A percentile compares a stretch with the other conserved stretches of the same genome.
Conservation (phyloP, 2,113 vertebrate genomes). For the Phylloscopus whistleri region DNA sequence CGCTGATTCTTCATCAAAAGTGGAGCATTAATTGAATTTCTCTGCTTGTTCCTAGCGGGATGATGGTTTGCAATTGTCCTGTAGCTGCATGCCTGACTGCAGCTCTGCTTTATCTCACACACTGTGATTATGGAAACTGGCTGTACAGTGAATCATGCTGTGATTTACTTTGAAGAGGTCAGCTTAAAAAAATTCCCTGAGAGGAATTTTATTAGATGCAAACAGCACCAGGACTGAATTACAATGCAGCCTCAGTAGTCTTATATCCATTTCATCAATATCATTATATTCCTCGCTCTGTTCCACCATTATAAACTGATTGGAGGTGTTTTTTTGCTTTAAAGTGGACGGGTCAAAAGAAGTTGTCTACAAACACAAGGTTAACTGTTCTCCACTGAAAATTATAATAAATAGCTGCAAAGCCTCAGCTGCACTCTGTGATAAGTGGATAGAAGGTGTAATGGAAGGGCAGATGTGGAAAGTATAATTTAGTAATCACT, state of each 20-base stretch:
- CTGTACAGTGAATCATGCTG: neutral
- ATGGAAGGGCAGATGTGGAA: neutral
- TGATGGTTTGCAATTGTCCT: neutral
- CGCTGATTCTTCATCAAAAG: neutral
- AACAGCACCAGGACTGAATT: neutral
- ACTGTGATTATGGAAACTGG: conserved; percentile 21
- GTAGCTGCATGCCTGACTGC: neutral
- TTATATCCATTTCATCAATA: conserved; percentile 7
- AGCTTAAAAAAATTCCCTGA: conserved; percentile 2
- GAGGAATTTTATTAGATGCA: conserved; percentile 17
- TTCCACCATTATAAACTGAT: neutral
- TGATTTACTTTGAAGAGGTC: conserved; percentile 33
- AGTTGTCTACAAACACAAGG: neutral
- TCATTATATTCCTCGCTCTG: neutral
- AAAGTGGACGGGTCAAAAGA: conserved; percentile 13
- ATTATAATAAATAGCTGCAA: neutral
- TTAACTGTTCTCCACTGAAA: neutral
- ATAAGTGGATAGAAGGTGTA: neutral
- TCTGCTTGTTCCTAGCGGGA: neutral
- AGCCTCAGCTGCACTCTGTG: neutral
- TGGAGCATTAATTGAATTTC: neutral
- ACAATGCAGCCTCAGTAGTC: neutral
- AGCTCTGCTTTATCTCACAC: neutral
- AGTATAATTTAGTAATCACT: neutral
- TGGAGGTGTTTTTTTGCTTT: neutral